Conservation (phyloP, 2,113 vertebrate species). For the Hylia prasina region DNA sequence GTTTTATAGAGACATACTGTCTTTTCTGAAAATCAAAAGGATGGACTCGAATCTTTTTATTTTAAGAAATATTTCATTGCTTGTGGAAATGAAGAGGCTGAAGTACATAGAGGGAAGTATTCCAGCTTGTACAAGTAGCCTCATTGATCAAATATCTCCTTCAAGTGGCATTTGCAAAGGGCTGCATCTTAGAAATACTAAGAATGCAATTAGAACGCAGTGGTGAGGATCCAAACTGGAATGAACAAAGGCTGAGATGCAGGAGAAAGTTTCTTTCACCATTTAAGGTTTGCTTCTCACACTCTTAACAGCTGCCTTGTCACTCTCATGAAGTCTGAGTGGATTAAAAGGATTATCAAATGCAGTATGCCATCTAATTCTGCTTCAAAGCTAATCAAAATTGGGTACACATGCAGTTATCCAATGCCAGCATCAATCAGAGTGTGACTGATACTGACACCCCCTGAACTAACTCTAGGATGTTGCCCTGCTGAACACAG, state of each 20-base stretch:
- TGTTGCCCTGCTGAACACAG: background rate
- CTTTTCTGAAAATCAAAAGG: background rate
- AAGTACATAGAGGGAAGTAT: background rate
- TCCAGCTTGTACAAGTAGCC: background rate
- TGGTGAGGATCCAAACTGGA: background rate
- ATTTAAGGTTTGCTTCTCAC: constrained; percentile 3
- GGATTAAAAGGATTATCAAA: constrained; percentile 48
- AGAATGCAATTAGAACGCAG: background rate
- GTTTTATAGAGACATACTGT: background rate
- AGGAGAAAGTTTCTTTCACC: background rate
- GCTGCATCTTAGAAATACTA: background rate
- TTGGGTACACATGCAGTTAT: constrained; percentile 9
- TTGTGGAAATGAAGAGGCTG: background rate
- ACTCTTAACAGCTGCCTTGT: background rate
- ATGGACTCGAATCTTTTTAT: background rate
- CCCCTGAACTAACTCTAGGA: background rate
- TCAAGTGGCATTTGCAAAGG: background rate
- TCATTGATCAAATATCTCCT: background rate
- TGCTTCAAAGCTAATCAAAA: constrained; percentile 46
- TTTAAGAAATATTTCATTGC: background rate
- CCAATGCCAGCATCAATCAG: constrained; percentile 30
- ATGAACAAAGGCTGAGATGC: background rate
- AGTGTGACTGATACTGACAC: constrained; percentile 23
- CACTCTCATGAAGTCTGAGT: constrained; percentile 28
- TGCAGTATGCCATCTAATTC: background rate